Base-by-base conservation (phyloP, 2,888 invertebrate genomes). In the Amblyjoppa proteus region DNA sequence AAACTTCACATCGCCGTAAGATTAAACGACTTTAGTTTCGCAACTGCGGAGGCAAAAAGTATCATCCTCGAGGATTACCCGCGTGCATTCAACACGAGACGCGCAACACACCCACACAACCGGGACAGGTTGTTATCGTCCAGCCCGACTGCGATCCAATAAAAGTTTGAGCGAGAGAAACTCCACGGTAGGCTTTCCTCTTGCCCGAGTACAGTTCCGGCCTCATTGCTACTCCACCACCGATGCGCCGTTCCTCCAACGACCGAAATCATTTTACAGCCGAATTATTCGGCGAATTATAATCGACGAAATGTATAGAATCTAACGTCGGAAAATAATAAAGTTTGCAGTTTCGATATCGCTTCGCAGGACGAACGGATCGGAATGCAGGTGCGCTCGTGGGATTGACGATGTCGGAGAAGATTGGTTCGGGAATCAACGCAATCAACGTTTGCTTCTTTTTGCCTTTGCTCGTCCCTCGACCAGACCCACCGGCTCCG, bases 361-460 rank as follows among this genome's bases (percentile, higher is more conserved):
- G 68, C 45, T n/a, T 38, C 49, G 58, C n/a, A 64, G 49, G 28
- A 31, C 31, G 2, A 4, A 64, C 16, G 34, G n/a, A 64, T 34
- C 7, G 20, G 9, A 9, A 56, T 20, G 53, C 20, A 56, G 61
- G 31, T 61, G 25, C 38, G 34, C 38, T 45, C 41, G 73, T 45
- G 16, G 73, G 16, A 66, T 66, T 34, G 56, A 58, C 20, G 53
- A 82, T 71, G 56, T 71, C 79, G 41, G 78, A 38, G 74, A 82
- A 85, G 69, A 85, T 85, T 82, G 82, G 31, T 79, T 82, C 66
- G 56, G 58, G 71, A 82, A 85, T 85, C 79, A 73, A 85, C 49
- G 76, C 82, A 80, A 79, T 85, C 79, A 85, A 75, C 71, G 75
- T 7, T 66, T 74, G 51, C 74, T 68, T 74, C 56, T 61, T 82